Evolutionary conservation across 2,888 invertebrate species (phyloP), one percentile per base, ranked within the genome.

Genomic region (Tenthredo notha): DNA sequence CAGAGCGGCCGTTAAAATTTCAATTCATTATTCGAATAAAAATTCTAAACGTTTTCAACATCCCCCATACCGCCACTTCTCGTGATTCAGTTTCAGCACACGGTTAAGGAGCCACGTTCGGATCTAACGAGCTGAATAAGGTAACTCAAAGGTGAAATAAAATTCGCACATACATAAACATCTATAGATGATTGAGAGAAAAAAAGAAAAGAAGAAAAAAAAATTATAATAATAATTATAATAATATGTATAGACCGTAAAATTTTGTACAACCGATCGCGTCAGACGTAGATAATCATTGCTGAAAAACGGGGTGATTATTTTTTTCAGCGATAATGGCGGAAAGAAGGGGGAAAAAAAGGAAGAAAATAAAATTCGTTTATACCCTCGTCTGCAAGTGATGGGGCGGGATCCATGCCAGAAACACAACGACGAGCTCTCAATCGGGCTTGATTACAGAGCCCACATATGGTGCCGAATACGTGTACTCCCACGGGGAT

Each of bases 381-480:
- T 61, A 58, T 40, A 37, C 61, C 37, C 61, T 50, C 61, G 61
- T 33, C 61, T 37, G 77, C 33, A 80, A 40, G 80, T 80, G 61
- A 58, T 61, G 58, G 61, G 54, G 80, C 40, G 58, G 40, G 40
- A 80, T 80, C 37, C 58, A 50, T 25, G 61, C 80, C 80, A 61
- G 40, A 61, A 80, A 80, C 80, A 61, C 21, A 33, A 80, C 58
- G 61, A 80, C n/a, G 50, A 54, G 58, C 29, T 80, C 80, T 80
- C 58, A 80, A 80, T 80, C 80, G 80, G 29, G 80, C 58, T 80
- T 80, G 80, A 80, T 80, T 80, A 80, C 80, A 80, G 58, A 80
- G 61, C 58, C 80, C 80, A 80, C 80, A 80, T 80, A 61, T 80
- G 78, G 54, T 78, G 50, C 40, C 58, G 80, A 80, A 50, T 80